A percentile compares a stretch with the other conserved stretches of the same genome.
Conservation (phyloP, 2,888 invertebrate species). For the Girardia tigrina region DNA sequence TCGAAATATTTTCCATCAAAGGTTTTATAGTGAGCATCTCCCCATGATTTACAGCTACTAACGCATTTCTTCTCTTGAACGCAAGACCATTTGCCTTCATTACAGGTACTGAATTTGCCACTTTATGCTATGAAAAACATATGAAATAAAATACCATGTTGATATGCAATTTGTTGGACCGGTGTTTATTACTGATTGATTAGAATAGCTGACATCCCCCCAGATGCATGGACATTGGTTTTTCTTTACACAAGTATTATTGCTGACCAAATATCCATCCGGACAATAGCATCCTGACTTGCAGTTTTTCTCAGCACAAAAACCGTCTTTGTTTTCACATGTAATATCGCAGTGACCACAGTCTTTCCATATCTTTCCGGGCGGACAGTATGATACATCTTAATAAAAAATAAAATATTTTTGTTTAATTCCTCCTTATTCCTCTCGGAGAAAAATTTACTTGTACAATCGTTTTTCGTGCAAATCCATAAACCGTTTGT, state of each 20-base stretch:
- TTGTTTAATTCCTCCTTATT: too few relatives aligned
- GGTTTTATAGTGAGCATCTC: slow-evolving; percentile 37
- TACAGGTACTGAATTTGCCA: slow-evolving; percentile 41
- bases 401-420: neutral
- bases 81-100: slow-evolving; percentile 66
- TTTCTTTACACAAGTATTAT: slow-evolving; percentile 28
- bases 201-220: slow-evolving; percentile 28
- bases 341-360: slow-evolving; percentile 32
- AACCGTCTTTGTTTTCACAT: slow-evolving; percentile 31
- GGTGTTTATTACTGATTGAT: neutral
- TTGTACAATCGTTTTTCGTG: slow-evolving; percentile 33
- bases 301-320: slow-evolving; percentile 21
- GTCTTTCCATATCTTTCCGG: slow-evolving; percentile 30
- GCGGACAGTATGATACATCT: slow-evolving; percentile 31
- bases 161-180: slow-evolving; percentile 29
- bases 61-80: slow-evolving; percentile 56
- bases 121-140: neutral
- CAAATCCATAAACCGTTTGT: slow-evolving; percentile 32
- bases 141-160: neutral
- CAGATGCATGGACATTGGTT: slow-evolving; percentile 31
- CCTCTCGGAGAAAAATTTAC: too few relatives aligned
- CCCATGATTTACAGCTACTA: slow-evolving; percentile 37
- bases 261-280: slow-evolving; percentile 33
- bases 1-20: slow-evolving; percentile 32
- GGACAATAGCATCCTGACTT: slow-evolving; percentile 32